Conservation (phyloP, 2,113 vertebrate genomes). For the Agapornis roseicollis region DNA sequence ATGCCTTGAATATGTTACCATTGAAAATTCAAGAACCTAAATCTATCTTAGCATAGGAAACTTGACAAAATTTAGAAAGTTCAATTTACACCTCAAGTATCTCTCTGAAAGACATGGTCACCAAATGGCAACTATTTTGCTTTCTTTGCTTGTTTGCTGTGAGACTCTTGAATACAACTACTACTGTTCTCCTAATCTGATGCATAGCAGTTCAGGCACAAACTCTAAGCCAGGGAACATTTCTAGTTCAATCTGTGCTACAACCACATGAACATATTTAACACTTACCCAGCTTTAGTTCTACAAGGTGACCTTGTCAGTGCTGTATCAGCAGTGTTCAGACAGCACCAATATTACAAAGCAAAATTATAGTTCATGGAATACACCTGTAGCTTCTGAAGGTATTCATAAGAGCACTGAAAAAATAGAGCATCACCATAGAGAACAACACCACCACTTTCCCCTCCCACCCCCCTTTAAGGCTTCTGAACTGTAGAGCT, state of each 20-base stretch:
- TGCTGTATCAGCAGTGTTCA: neutral
- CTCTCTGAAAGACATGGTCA: neutral
- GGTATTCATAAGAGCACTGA: neutral
- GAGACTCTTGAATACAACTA: neutral
- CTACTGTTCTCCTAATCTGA: neutral
- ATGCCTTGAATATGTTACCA: neutral
- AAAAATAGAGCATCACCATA: neutral
- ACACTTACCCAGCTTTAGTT: neutral
- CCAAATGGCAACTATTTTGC: neutral
- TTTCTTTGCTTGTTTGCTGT: neutral
- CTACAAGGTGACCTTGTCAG: neutral
- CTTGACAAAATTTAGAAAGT: neutral
- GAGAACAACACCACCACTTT: neutral
- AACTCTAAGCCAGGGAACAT: neutral
- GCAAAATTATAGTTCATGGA: neutral
- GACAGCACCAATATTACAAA: neutral
- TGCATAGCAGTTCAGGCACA: neutral
- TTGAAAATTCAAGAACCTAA: neutral
- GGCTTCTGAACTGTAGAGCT: neutral
- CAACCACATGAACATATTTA: neutral
- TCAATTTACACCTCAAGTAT: neutral
- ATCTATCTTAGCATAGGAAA: neutral
- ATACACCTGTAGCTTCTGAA: neutral
- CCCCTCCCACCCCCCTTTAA: too few species aligned
- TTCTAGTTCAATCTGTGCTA: neutral